A percentile compares a stretch with the other conserved stretches of the same genome.
phyloP scores from a whole-genome alignment of 2,888 invertebrate genomes.

The Timandra comae region DNA sequence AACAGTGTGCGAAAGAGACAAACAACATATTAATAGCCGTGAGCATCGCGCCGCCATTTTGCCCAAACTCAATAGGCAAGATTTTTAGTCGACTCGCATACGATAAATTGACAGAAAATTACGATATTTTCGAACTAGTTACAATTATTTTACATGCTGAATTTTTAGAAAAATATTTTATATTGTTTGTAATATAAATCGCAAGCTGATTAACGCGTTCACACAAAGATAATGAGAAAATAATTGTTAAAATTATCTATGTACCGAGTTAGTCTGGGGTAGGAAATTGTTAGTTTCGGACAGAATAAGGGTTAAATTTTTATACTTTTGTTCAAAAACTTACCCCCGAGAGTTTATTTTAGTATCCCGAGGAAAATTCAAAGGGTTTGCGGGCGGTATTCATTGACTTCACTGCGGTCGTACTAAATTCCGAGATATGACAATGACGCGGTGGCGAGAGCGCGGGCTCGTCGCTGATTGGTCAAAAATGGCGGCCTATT shows the following conservation, averaged over 20 bases:
- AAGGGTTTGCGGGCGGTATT: conserved; percentile 71
- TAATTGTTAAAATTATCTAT: conserved; percentile 38
- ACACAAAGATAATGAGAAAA: conserved; percentile 29
- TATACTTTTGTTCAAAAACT: conserved; percentile 27
- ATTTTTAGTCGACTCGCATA: conserved; percentile 30
- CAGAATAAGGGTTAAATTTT: conserved; percentile 16
- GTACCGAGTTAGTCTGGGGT: conserved; percentile 12
- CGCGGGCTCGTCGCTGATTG: conserved; percentile 68
- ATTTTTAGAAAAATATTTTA: not conserved
- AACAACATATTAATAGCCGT: conserved; percentile 63
- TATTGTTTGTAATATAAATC: not conserved
- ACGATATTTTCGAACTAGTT: too few species aligned
- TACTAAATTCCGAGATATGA: conserved; percentile 76
- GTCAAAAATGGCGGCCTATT: conserved; percentile 71
- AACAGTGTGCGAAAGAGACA: conserved; percentile 37
- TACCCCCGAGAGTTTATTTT: conserved; percentile 50
- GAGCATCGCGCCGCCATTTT: conserved; percentile 69
- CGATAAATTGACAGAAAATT: too few species aligned
- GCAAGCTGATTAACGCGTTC: conserved; percentile 8
- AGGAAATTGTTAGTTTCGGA: conserved; percentile 24
- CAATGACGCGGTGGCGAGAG: conserved; percentile 73
- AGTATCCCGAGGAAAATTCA: conserved; percentile 61
- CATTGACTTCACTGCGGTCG: conserved; percentile 70
- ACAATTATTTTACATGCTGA: not conserved
- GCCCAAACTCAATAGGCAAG: conserved; percentile 57